Conservation (phyloP, 2,888 invertebrate genomes). For the Drosophila dives region DNA sequence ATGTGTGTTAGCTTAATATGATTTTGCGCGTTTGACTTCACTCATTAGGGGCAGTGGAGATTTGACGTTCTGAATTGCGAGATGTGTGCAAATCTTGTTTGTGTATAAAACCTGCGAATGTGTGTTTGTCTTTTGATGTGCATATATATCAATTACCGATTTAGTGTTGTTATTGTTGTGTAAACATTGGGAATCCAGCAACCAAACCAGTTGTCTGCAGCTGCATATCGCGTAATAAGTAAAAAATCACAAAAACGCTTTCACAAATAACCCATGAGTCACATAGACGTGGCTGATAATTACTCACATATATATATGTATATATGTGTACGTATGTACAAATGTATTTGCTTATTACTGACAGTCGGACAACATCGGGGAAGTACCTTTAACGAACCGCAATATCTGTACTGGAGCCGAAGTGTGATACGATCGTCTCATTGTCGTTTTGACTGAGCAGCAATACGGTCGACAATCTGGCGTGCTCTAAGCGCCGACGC, state of each 20-base stretch:
- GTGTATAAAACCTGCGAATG: background rate
- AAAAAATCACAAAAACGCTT: constrained; percentile 61
- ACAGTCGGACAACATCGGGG: constrained; percentile 62
- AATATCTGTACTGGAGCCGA: constrained; percentile 37
- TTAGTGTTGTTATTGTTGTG: constrained; percentile 49
- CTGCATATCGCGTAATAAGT: constrained; percentile 4
- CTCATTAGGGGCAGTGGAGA: constrained; percentile 52
- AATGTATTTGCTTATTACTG: constrained; percentile 28
- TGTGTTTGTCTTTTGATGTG: constrained; percentile 6
- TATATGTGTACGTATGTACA: background rate
- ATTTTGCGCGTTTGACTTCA: constrained; percentile 26
- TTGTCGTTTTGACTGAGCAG: constrained; percentile 45
- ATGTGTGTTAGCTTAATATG: constrained; percentile 5
- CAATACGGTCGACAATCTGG: constrained; percentile 32
- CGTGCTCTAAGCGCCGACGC: constrained; percentile 32
- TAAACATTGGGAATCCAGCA: constrained; percentile 57
- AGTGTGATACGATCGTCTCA: constrained; percentile 48
- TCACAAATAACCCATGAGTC: constrained; percentile 77
- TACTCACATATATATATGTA: constrained; percentile 4
- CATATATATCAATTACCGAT: constrained; percentile 30
- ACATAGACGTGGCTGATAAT: constrained; percentile 62
- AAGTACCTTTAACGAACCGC: constrained; percentile 63
- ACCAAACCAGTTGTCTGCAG: constrained; percentile 24
- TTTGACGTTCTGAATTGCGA: constrained; percentile 26
- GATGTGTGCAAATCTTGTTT: constrained; percentile 4